Base-by-base conservation (phyloP, 2,888 invertebrate genomes). In the Noctuana brunneofusca region DNA sequence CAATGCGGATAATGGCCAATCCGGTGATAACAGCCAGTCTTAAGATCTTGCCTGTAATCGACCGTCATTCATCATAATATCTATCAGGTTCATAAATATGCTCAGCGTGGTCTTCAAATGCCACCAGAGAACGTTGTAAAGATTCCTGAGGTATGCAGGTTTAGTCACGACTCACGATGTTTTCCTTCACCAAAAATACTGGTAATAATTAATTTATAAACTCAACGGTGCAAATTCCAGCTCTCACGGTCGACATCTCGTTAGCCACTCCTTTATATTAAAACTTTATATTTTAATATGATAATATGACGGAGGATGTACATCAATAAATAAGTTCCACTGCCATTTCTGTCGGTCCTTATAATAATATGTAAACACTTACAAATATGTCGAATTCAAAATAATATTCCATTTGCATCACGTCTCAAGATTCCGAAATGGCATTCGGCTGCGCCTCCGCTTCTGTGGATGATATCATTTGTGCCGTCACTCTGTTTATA, bases 391-490 rank as follows among this genome's bases (percentile, higher is more conserved):
- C 14, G 41, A 46, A 16, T 24, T 12, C 52, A 43, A 35, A 14
- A 32, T 14, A 14, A 32, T 14, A 30, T 58, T 20, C 9, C 11
- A 60, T 32, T 71, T 70, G 65, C 69, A 69, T 70, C 69, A 72
- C 63, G 49, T 57, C 53, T 46, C 48, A 35, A 27, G 24, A 22
- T 43, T 65, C 58, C 64, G 56, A 65, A 66, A 68, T 69, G 68
- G 65, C 65, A 50, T 63, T 66, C 52, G 49, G 48, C 59, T 70
- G 68, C 66, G 63, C 67, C 67, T 68, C 53, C 64, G 56, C 43
- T 64, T 59, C 12, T 53, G 46, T 53, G 30, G 66, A 65, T 81
- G 80, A 80, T 78, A 78, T 80, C 81, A 81, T 73, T 67, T 48
- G 62, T 68, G 58, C 67, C 71, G 69, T 75, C 77, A 73, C 67